Conservation (phyloP, 2,888 invertebrate genomes). For the Frankliniella intonsa region DNA sequence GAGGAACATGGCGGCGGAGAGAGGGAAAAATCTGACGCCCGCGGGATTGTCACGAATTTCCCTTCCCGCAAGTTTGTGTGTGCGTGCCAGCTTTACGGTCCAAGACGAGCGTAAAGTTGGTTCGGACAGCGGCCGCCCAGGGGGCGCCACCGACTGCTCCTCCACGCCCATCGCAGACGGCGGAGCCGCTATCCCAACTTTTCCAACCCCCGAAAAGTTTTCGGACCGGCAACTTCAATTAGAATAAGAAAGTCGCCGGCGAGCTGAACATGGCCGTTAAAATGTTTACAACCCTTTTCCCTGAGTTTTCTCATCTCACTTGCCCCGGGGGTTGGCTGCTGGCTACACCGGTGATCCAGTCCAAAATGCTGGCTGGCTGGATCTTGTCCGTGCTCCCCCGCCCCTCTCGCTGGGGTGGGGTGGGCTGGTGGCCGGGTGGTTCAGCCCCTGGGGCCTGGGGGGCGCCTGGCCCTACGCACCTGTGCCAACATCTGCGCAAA, state of each 20-base stretch:
- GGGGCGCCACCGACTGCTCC: background rate
- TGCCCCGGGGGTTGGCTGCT: no score
- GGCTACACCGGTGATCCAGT: no score
- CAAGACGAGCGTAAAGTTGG: no score
- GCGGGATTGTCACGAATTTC: no score
- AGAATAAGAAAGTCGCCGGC: slow-evolving; percentile 23
- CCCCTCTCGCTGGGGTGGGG: background rate
- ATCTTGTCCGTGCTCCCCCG: background rate
- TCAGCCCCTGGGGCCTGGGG: no score
- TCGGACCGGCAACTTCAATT: background rate
- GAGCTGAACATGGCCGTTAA: slow-evolving; percentile 4
- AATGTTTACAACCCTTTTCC: background rate
- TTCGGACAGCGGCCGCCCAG: no score
- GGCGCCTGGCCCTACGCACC: no score
- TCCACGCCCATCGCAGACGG: background rate
- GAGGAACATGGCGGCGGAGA: no score
- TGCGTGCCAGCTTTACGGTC: no score
- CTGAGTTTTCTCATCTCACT: background rate
- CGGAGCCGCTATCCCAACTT: background rate
- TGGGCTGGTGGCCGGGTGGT: background rate
- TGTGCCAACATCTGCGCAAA: no score
- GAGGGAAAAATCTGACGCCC: no score
- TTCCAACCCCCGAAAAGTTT: background rate
- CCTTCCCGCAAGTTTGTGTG: no score
- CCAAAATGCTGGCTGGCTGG: background rate